Evolutionary conservation across 2,888 invertebrate genomes (phyloP).

Genomic region (Drosophila peninsularis): DNA sequence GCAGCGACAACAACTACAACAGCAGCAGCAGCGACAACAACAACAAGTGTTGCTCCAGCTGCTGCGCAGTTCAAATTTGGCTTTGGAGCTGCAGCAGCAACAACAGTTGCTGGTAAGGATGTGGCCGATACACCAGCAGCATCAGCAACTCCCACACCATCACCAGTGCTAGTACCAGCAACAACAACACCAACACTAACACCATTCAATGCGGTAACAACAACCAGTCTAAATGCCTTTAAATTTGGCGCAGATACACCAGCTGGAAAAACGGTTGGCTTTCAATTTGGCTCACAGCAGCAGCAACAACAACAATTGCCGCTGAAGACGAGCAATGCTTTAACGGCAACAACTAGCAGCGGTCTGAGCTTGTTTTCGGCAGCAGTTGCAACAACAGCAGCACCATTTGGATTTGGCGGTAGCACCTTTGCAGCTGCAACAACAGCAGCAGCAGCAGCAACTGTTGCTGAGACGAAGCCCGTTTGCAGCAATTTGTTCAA

Average conservation of each 20-base stretch:
- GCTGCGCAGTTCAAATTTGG: slow-evolving; percentile 21
- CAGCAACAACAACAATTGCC: slow-evolving; percentile 27
- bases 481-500: slow-evolving; percentile 23
- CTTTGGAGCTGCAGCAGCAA: slow-evolving; percentile 33
- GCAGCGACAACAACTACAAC: slow-evolving; percentile 14
- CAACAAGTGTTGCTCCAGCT: slow-evolving; percentile 9
- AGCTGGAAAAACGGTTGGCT: slow-evolving; percentile 37
- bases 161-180: not conserved
- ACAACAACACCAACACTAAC: slow-evolving; percentile 18
- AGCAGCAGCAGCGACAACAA: slow-evolving; percentile 1
- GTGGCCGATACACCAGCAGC: slow-evolving; percentile 23
- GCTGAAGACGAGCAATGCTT: slow-evolving; percentile 21
- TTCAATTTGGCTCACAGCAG: slow-evolving; percentile 44
- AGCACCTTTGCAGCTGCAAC: slow-evolving; percentile 21
- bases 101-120: slow-evolving; percentile 21
- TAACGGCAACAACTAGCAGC: slow-evolving; percentile 46
- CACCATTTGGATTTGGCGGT: slow-evolving; percentile 35
- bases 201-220: slow-evolving; percentile 24
- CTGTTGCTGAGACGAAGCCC: slow-evolving; percentile 3
- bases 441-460: slow-evolving; percentile 1
- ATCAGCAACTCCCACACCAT: not conserved
- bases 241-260: slow-evolving; percentile 7
- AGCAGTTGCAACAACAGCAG: not conserved
- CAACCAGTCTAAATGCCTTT: not conserved
- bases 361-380: slow-evolving; percentile 9